A percentile compares a stretch with the other conserved stretches of the same genome.
Evolutionary conservation across 2,113 vertebrate species (phyloP).

Genomic region (Toxotes jaculatrix): DNA sequence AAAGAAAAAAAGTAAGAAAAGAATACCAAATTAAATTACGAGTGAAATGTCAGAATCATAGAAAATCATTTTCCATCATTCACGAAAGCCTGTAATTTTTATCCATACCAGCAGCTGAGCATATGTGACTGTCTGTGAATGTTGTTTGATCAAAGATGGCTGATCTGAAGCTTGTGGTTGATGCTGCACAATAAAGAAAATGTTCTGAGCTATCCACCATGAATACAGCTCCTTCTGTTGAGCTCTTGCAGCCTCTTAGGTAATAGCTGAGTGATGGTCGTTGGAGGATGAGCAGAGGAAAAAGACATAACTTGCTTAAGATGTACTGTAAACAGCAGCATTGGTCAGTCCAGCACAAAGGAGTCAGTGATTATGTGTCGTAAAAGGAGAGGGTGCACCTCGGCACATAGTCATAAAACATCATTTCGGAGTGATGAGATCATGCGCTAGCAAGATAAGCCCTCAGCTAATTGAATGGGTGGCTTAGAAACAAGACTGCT

Average conservation of each 20-base stretch:
- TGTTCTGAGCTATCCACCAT: background rate
- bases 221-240: conserved; percentile 2
- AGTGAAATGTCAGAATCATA: conserved; percentile 19
- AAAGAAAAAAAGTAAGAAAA: background rate
- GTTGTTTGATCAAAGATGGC: conserved; percentile 20
- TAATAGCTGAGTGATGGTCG: background rate
- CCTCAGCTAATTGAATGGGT: conserved; percentile 35
- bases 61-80: conserved; percentile 19
- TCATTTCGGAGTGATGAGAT: conserved; percentile 52
- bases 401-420: conserved; percentile 36
- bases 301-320: conserved; percentile 3
- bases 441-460: conserved; percentile 45
- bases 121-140: conserved; percentile 4
- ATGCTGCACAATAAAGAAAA: conserved; percentile 9
- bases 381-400: conserved; percentile 34
- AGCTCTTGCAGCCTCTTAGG: background rate
- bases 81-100: conserved; percentile 27
- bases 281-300: background rate
- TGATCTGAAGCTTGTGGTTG: conserved; percentile 15
- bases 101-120: conserved; percentile 25
- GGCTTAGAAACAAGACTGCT: conserved; percentile 22
- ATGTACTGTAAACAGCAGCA: conserved; percentile 16
- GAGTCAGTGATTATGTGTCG: conserved; percentile 39
- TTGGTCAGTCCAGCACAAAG: conserved; percentile 33
- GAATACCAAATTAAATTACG: conserved; percentile 2